Evolutionary conservation across 2,113 vertebrate species (phyloP), one percentile per base, ranked within the genome.

Genomic region (Megaptera novaeangliae): DNA sequence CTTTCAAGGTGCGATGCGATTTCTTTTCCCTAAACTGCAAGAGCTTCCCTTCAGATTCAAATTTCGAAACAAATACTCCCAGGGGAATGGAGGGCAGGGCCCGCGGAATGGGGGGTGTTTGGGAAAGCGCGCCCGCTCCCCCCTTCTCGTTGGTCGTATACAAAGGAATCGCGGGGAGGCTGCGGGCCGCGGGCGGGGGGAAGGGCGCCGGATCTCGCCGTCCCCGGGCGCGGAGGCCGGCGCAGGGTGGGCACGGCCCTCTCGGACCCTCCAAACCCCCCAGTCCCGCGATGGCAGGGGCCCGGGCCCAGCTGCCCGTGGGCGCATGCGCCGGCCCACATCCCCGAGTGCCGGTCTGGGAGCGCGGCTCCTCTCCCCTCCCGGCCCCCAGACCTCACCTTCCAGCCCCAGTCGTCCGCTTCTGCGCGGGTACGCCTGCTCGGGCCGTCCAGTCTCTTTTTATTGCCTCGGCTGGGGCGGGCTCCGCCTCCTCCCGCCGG

Each of bases 371-470:
- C 29, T 11, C 34, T 3, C 36, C 2, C 9, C 1, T 13, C 90
- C 25, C 5, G 2, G 3, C 27, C 57, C 21, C 4, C 11, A 0
- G 3, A 8, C 23, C 71, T 93, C 55, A 93, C 95, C 95, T n/a
- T 3, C 5, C 1, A 0, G 21, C 0, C 8, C 3, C 0, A 6
- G 0, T 0, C 0, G 0, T 18, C 15, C 84, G 9, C 23, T 14
- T 6, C 31, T 36, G 21, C 39, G 12, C 27, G 1, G 5, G 5
- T 0, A 0, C 0, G 0, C 5, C 2, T 0, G 10, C 1, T 9
- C 1, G 0, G 1, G 0, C 1, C 0, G 0, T 14, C 20, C 52
- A 3, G 20, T 34, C 10, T 0, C 4, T 5, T 13, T 90, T 49
- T 69, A 39, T 49, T 3, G 3, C 15, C 10, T 1, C 3, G 23